Evolutionary conservation across 2,113 vertebrate species (phyloP), one percentile per base, ranked within the genome.

Genomic region (Sterna hirundo): DNA sequence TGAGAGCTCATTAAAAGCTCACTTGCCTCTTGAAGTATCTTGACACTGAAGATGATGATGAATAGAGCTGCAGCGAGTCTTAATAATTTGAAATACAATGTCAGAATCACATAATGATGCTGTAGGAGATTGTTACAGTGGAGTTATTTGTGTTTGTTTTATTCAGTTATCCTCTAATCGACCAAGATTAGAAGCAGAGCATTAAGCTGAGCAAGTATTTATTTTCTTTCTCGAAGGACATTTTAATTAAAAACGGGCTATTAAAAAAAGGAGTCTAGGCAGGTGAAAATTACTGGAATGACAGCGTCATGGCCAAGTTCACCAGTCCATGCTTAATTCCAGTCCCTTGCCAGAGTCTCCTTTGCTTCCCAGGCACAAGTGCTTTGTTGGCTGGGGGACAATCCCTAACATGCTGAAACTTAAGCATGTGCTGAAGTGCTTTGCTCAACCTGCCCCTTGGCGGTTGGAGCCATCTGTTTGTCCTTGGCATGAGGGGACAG

Each of bases 1-100:
- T 95, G 96, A 92, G 92, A 83, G 89, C 92, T 97, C 97, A 97
- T 97, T 97, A 97, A 97, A 96, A 96, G 90, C 91, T 97, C 77
- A 4, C 92, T 94, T 95, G 89, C 84, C 52, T 97, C 91, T 93
- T 96, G 90, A 95, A 95, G 93, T 83, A 72, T 81, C 95, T 81
- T 97, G 97, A 95, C 93, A 90, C 58, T 2, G 36, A 92, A 88
- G 94, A 96, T 96, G 93, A 91, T 96, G 97, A 97, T 97, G 91
- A 96, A 97, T 96, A 90, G 94, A 88, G 52, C 83, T 95, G 94
- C 90, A 90, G 79, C 6, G 91, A 66, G 89, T 26, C 80, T 87
- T 97, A 94, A 95, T 97, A 81, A 96, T 96, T 95, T 80, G 88
- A 94, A 97, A 88, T 88, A 70, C 25, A 6, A 79, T 94, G 94